These are phyloP conservation scores for Elanus axillaris DNA, from an alignment of 2,113 vertebrate genomes.

Conservation along the genomic window DNA sequence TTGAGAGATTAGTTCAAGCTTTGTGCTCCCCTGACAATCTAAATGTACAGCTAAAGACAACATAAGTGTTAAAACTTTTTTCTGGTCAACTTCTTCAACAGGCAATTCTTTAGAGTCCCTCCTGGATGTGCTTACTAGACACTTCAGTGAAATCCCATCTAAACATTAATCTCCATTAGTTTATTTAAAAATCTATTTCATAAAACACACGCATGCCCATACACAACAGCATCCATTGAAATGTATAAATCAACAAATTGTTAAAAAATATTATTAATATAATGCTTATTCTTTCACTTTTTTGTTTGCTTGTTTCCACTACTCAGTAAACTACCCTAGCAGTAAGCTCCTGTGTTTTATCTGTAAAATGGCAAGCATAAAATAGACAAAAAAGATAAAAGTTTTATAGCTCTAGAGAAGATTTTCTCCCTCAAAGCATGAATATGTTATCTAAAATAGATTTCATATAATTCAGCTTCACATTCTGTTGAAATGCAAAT, in stretches of 20 bases:
- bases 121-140: not conserved
- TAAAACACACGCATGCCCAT: not conserved
- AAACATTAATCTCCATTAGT: not conserved
- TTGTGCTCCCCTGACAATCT: not conserved
- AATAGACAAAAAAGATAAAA: not conserved
- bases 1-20: not conserved
- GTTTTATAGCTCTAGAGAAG: not conserved
- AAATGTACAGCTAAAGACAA: not conserved
- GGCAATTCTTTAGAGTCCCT: not conserved
- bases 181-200: not conserved
- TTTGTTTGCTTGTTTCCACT: not conserved
- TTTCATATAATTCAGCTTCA: not conserved
- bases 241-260: not conserved
- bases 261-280: not conserved
- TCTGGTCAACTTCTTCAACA: not conserved
- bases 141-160: not conserved
- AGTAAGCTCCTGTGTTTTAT: not conserved
- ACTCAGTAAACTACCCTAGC: not conserved
- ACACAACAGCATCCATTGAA: not conserved
- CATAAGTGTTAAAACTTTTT: not conserved
- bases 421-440: not conserved
- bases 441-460: not conserved
- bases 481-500: slow-evolving; percentile 43
- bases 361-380: not conserved
- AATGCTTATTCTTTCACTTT: not conserved